These are phyloP conservation scores for Thecophora atra DNA, from an alignment of 2,888 invertebrate species.

Conservation along the genomic window DNA sequence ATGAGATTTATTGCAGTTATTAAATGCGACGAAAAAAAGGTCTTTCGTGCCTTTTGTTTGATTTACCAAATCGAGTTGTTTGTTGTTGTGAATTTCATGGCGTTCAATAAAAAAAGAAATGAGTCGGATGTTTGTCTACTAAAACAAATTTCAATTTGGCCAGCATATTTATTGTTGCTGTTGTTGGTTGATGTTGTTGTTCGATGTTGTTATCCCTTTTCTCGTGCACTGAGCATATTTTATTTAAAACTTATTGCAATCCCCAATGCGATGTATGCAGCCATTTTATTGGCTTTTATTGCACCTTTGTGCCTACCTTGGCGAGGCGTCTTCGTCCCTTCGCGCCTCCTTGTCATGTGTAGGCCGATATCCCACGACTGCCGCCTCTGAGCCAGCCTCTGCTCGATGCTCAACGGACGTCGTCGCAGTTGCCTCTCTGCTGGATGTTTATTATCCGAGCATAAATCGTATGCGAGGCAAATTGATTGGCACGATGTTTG, in stretches of 20 bases:
- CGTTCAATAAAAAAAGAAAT: constrained; percentile 42
- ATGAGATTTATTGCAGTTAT: constrained; percentile 61
- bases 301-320: constrained; percentile 1
- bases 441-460: constrained; percentile 33
- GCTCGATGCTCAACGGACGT: neutral
- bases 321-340: neutral
- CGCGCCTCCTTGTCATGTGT: neutral
- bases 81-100: constrained; percentile 47
- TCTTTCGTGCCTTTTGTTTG: constrained; percentile 22
- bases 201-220: neutral
- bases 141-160: constrained; percentile 30
- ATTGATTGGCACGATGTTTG: constrained; percentile 49
- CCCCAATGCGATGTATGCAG: neutral
- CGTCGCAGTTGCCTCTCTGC: constrained; percentile 14
- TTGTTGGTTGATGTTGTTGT: constrained; percentile 12
- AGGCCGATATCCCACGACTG: neutral
- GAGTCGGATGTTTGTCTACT: constrained; percentile 31
- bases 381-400: neutral
- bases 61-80: constrained; percentile 22
- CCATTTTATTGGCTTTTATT: constrained; percentile 35
- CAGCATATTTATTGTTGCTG: constrained; percentile 15
- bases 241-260: constrained; percentile 24
- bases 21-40: constrained; percentile 45
- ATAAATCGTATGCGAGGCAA: constrained; percentile 31
- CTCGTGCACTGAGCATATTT: constrained; percentile 16